Conservation (phyloP, 2,113 vertebrate species). For the Lutjanus erythropterus region DNA sequence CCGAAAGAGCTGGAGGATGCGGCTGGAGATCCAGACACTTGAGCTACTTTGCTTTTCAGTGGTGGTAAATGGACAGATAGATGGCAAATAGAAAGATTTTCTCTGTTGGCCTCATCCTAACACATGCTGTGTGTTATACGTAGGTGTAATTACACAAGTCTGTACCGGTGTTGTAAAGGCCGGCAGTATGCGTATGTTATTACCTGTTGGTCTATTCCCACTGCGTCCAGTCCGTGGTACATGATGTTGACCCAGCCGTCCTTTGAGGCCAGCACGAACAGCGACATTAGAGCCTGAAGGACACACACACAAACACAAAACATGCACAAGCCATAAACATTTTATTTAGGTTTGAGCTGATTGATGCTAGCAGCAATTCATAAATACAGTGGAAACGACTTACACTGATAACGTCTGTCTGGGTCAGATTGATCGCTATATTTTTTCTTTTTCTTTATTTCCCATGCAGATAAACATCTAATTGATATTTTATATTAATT, state of each 20-base stretch:
- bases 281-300: slow-evolving; percentile 92
- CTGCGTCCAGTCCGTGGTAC: slow-evolving; percentile 96
- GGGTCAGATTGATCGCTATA: too few relatives aligned
- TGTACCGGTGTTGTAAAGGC: background rate
- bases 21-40: background rate
- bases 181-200: background rate
- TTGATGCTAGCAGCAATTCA: too few relatives aligned
- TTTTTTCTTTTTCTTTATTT: too few relatives aligned
- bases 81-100: background rate
- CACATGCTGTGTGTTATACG: background rate
- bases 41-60: background rate
- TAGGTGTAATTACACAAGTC: background rate
- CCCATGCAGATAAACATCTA: too few relatives aligned
- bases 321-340: background rate
- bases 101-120: too few relatives aligned
- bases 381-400: too few relatives aligned
- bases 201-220: slow-evolving; percentile 94
- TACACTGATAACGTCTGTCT: too few relatives aligned
- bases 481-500: too few relatives aligned
- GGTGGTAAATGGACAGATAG: too few relatives aligned
- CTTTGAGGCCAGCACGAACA: slow-evolving; percentile 94
- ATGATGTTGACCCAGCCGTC: slow-evolving; percentile 98
- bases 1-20: background rate
- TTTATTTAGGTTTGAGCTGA: background rate
- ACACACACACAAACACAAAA: slow-evolving; percentile 5